Evolutionary conservation across 2,113 vertebrate genomes (phyloP).

Genomic region (Brachypodius melanocephalos): DNA sequence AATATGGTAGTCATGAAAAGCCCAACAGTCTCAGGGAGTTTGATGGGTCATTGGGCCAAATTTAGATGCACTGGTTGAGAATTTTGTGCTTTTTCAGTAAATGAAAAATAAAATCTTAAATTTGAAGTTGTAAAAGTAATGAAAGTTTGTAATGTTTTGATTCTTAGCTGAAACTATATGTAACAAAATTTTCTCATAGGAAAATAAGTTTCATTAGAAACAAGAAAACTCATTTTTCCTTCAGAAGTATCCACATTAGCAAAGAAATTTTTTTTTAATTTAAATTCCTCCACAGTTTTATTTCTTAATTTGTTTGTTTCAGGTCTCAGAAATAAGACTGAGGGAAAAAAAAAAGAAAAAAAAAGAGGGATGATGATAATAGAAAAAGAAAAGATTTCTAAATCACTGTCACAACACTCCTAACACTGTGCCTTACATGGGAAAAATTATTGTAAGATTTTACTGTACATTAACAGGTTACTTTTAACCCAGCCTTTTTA

Average conservation of each 20-base stretch:
- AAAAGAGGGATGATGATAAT: not conserved
- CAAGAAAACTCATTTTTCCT: not conserved
- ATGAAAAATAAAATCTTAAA: not conserved
- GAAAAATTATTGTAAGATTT: not conserved
- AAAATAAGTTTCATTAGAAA: not conserved
- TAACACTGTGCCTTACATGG: not conserved
- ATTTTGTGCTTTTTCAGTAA: not conserved
- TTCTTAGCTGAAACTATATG: not conserved
- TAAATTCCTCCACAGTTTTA: not conserved
- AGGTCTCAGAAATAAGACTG: not conserved
- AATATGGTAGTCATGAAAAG: not conserved
- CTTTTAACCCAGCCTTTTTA: not conserved
- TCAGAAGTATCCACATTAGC: not conserved
- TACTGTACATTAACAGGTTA: not conserved
- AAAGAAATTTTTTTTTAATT: not conserved
- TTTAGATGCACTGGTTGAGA: not conserved
- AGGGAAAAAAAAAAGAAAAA: not conserved
- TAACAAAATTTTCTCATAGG: not conserved
- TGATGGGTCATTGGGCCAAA: not conserved
- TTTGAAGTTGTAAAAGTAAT: not conserved
- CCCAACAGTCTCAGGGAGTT: not conserved
- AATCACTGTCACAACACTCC: not conserved
- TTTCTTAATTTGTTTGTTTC: not conserved
- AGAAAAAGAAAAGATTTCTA: not conserved
- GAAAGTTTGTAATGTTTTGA: not conserved